These are phyloP conservation scores for Dufourea novaeangliae DNA, from an alignment of 1,140 invertebrate species.

Conservation along the genomic window DNA sequence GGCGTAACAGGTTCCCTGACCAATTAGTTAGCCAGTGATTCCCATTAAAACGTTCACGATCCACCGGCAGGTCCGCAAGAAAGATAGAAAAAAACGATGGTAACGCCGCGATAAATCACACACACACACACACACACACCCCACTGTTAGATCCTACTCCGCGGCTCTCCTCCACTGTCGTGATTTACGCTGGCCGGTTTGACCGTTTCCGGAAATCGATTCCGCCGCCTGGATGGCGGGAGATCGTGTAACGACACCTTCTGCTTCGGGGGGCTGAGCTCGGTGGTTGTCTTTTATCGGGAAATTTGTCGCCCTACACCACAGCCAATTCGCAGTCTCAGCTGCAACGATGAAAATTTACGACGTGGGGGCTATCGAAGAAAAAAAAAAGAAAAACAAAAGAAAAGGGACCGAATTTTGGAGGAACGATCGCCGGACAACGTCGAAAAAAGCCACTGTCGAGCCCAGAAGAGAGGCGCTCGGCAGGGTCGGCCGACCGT, in stretches of 20 bases:
- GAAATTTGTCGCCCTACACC: slow-evolving; percentile 39
- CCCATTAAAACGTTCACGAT: slow-evolving; percentile 23
- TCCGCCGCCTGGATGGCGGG: no score
- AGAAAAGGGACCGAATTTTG: no score
- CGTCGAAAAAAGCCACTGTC: slow-evolving; percentile 22
- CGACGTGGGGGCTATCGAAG: slow-evolving; percentile 5
- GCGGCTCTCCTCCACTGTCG: background rate
- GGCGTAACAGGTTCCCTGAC: background rate
- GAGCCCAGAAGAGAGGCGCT: slow-evolving; percentile 2
- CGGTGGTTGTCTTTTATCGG: slow-evolving; percentile 25
- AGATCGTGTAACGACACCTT: background rate
- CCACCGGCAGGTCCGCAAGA: background rate
- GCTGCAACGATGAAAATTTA: slow-evolving; percentile 41
- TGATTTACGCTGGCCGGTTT: slow-evolving; percentile 42
- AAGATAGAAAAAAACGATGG: background rate
- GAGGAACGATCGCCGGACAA: background rate
- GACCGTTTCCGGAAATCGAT: slow-evolving; percentile 31
- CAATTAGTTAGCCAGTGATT: slow-evolving; percentile 25
- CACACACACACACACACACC: no score
- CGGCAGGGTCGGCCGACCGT: no score
- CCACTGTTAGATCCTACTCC: no score
- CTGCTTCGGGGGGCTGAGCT: background rate
- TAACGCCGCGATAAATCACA: no score
- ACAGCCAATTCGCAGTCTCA: slow-evolving; percentile 36
- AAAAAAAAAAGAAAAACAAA: background rate